Base-by-base conservation (phyloP, 2,888 invertebrate genomes). In the Antheraea yamamai region DNA sequence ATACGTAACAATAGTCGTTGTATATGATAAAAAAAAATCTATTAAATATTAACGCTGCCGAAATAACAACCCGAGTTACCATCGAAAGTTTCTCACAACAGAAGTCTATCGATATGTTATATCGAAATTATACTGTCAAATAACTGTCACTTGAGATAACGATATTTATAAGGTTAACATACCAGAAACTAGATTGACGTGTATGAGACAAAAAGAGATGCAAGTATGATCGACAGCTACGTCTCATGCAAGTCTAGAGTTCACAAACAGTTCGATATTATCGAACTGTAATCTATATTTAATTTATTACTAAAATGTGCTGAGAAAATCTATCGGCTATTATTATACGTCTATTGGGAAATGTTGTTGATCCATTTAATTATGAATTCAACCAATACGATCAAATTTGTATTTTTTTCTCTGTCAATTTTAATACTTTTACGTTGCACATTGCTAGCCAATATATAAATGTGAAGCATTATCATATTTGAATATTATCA, bases 21-120 rank as follows among this genome's bases (percentile, higher is more conserved):
- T 71, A 71, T 47, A 72, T 70, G 18, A 72, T 74, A 26, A 26
- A 71, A 26, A 30, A 23, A 26, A 20, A 16, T 47, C 64, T 64
- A 23, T 12, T 39, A 58, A 70, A 70, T 35, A 23, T 68, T 68
- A 66, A 1, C 7, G 64, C 64, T 66, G 64, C 64, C 64, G 64
- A 30, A 26, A 66, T 64, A 66, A 66, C 68, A 52, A 74, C 47
- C 47, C 16, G 18, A 58, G 30, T 58, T 6, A 26, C 16, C n/a
- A 39, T 71, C 70, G 47, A 18, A 26, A 58, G 26, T 4, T 30
- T 66, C 6, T 30, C 14, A 26, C 16, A 66, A 66, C 14, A 66
- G 18, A 66, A 26, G 6, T 4, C 16, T 26, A 66, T 30, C 12
- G 12, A 47, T 47, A 7, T 47, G 47, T 47, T 47, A 47, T 47